Base-by-base conservation (phyloP, 2,797 vertebrate genomes). In the Spondyliosoma cantharus region DNA sequence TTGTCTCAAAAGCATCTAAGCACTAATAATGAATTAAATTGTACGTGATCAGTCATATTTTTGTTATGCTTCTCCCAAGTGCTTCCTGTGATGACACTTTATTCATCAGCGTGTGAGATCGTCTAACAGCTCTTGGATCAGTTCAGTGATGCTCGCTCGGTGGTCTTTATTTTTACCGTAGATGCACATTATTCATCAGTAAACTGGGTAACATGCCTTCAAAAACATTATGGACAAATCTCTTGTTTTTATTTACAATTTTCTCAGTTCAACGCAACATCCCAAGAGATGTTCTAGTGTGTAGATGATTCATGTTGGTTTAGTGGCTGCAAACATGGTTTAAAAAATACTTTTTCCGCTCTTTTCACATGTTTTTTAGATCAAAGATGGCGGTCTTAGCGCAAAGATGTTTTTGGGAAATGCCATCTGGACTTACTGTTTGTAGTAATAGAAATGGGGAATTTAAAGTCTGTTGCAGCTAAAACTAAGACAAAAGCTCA, bases 81-180 rank as follows among this genome's bases (percentile, higher is more conserved):
- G 73, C 88, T 91, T 92, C 87, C 83, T 54, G 42, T 60, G 71
- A 74, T 81, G 83, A 85, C 79, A 74, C 83, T 76, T 82, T 80
- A 73, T 69, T 56, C 43, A 66, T 72, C 62, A 52, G 54, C 20
- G 56, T 3, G 71, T 71, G 80, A 84, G 71, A 72, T 78, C 5
- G 13, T 67, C 70, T 48, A 66, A 67, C 67, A 52, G 60, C 65
- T 71, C 66, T 76, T 48, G 17, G 56, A 71, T 81, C 59, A 57
- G 72, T 81, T 63, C 27, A 63, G 37, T 22, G 45, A 62, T 49
- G 24, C 53, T 19, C 29, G 65, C 56, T 46, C 29, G 25, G 45
- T 29, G 52, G 69, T 72, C 37, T 84, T 77, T 49, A 22, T 65
- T 76, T 32, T 74, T 2, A 11, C 74, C 71, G 42, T 77, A 69